Percentiles rank a stretch among this genome's conserved stretches.
These are phyloP conservation scores for Limnothrissa miodon DNA, from an alignment of 2,113 vertebrate genomes.

Conservation along the genomic window DNA sequence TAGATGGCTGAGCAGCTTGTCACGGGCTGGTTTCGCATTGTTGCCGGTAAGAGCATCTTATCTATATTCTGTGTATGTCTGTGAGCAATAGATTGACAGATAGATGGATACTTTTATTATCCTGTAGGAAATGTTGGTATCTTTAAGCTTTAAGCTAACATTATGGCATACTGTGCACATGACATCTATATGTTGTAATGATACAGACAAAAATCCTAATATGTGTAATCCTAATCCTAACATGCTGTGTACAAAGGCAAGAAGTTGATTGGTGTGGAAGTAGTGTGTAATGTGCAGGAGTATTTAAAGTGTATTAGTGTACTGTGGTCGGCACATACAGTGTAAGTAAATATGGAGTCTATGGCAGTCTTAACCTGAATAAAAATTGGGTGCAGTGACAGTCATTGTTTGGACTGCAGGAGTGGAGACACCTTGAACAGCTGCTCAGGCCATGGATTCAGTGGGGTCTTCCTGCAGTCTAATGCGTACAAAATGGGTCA, in stretches of 20 bases:
- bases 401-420: neutral
- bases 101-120: no score
- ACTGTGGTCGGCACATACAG: neutral
- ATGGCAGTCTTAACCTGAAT: neutral
- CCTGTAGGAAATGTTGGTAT: no score
- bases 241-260: no score
- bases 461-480: neutral
- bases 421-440: neutral
- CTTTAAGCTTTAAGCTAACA: no score
- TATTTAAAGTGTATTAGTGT: no score
- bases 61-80: neutral
- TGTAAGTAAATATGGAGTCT: neutral
- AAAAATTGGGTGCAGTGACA: neutral
- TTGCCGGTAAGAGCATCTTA: constrained; percentile 57
- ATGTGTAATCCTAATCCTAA: no score
- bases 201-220: no score
- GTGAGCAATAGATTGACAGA: neutral
- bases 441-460: neutral
- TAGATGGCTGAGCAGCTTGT: constrained; percentile 63
- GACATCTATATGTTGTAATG: no score
- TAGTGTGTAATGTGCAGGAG: no score
- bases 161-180: no score
- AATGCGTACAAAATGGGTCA: neutral
- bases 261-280: no score
- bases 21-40: constrained; percentile 58